Evolutionary conservation across 1,140 invertebrate species (phyloP).

Genomic region (Bradysia coprophila): DNA sequence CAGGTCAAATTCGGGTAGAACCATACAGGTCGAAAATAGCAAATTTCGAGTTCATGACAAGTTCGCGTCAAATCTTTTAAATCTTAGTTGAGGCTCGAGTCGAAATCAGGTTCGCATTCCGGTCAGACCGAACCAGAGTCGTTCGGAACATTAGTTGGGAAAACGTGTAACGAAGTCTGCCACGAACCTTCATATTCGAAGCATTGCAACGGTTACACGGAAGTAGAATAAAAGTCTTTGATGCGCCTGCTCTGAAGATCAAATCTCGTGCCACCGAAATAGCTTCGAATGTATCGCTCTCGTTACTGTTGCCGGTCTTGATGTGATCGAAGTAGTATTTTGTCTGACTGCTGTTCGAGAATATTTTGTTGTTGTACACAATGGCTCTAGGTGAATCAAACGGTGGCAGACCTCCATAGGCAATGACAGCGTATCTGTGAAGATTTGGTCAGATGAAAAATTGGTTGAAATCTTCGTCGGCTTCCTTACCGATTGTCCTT

Average conservation of each 20-base stretch:
- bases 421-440: conserved; percentile 53
- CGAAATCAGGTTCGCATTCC: too few species aligned
- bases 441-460: conserved; percentile 1
- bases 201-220: conserved; percentile 58
- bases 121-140: too few species aligned
- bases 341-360: conserved; percentile 35
- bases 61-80: too few species aligned
- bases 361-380: conserved; percentile 44
- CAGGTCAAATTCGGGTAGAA: too few species aligned
- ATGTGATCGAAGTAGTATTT: conserved; percentile 39
- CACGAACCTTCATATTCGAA: conserved; percentile 39
- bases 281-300: conserved; percentile 52
- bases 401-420: conserved; percentile 57
- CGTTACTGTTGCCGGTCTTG: conserved; percentile 28
- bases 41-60: too few species aligned
- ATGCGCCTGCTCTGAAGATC: conserved; percentile 64
- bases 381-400: conserved; percentile 47
- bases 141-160: too few species aligned
- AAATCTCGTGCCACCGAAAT: conserved; percentile 53
- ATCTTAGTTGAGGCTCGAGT: too few species aligned
- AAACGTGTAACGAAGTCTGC: too few species aligned
- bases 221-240: conserved; percentile 65
- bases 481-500: conserved; percentile 40
- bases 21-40: too few species aligned
- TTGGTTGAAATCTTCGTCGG: too few species aligned